These are phyloP conservation scores for Bufotes viridis DNA, from an alignment of 2,797 vertebrate genomes.

Conservation along the genomic window DNA sequence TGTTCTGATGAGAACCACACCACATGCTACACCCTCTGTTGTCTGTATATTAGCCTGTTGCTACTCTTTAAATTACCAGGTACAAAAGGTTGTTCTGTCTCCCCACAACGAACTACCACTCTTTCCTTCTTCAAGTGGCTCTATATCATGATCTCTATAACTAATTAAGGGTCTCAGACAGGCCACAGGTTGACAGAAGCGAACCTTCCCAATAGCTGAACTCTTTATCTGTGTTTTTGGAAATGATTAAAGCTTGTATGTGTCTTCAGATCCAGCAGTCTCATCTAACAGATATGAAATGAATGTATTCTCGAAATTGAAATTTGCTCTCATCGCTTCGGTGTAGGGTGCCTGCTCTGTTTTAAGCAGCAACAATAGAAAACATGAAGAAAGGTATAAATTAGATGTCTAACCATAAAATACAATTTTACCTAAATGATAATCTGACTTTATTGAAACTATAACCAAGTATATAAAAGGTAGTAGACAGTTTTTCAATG, in stretches of 20 bases:
- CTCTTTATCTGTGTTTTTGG: conserved; percentile 56
- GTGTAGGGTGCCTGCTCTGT: conserved; percentile 11
- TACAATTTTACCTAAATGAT: background rate
- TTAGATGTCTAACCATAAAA: background rate
- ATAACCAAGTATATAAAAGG: too few relatives aligned
- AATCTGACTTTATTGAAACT: background rate
- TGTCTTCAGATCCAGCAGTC: conserved; percentile 62
- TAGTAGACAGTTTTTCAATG: too few relatives aligned
- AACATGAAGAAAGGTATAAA: background rate
- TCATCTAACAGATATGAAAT: conserved; percentile 60
- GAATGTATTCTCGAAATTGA: conserved; percentile 49
- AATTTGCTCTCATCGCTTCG: conserved; percentile 17
- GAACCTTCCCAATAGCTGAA: conserved; percentile 68
- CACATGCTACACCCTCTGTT: conserved; percentile 92
- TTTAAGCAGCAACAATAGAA: conserved; percentile 8
- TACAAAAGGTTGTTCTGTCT: conserved; percentile 81
- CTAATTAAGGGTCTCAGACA: conserved; percentile 78
- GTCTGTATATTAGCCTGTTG: conserved; percentile 81
- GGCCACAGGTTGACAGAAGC: conserved; percentile 78
- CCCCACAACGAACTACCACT: conserved; percentile 75
- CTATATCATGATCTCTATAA: conserved; percentile 81
- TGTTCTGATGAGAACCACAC: conserved; percentile 97
- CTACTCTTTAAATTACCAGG: conserved; percentile 83
- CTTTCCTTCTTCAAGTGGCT: conserved; percentile 75
- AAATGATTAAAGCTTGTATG: conserved; percentile 66